Conservation (phyloP, 2,113 vertebrate species). For the Gopherus evgoodei region DNA sequence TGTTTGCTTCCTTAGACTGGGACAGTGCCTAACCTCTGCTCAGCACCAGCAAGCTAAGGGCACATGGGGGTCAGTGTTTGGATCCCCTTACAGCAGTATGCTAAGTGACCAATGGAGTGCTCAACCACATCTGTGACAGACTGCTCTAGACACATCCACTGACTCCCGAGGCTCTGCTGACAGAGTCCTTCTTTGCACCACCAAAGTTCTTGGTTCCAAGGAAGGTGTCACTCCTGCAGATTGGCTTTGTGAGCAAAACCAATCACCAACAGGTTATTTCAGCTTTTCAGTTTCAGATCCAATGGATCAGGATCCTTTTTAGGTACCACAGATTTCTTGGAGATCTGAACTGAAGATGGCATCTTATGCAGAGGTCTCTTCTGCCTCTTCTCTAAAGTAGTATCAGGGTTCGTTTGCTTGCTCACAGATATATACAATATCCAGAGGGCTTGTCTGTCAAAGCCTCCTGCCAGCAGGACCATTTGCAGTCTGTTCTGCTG, state of each 20-base stretch:
- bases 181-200: background rate
- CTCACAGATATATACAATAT: background rate
- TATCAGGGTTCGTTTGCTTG: background rate
- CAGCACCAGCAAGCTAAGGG: background rate
- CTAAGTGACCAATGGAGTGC: no score
- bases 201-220: background rate
- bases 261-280: background rate
- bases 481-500: background rate
- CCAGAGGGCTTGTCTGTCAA: background rate
- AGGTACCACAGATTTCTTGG: background rate
- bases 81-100: no score
- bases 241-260: background rate
- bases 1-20: no score
- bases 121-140: no score
- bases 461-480: background rate
- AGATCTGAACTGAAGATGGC: background rate
- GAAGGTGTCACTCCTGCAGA: background rate
- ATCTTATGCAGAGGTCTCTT: background rate
- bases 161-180: background rate
- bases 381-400: background rate
- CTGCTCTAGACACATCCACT: no score
- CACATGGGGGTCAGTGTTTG: no score
- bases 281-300: background rate
- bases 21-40: background rate
- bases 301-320: rapidly evolving